Conservation (phyloP, 2,797 vertebrate genomes). For the Propithecus perrieri region DNA sequence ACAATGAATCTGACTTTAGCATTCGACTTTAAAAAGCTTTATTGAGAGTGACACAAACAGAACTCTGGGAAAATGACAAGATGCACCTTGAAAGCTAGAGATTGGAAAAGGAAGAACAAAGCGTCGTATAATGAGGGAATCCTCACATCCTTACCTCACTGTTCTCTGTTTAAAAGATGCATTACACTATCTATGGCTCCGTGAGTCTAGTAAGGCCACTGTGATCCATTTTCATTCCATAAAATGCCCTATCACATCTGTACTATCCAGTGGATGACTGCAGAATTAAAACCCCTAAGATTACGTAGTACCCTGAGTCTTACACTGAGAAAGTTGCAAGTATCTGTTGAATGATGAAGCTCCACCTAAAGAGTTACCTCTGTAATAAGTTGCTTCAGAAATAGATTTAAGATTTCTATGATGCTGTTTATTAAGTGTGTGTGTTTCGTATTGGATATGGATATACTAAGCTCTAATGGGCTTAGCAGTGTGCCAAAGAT, state of each 20-base stretch:
- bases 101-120: not conserved
- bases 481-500: not conserved
- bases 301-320: not conserved
- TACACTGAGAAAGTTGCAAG: not conserved
- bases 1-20: not conserved
- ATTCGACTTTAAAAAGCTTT: not conserved
- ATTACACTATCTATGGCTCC: not conserved
- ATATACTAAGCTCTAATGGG: not conserved
- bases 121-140: not conserved
- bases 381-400: not conserved
- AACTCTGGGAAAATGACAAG: not conserved
- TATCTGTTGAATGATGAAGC: not conserved
- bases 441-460: not conserved
- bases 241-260: not conserved
- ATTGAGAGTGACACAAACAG: not conserved
- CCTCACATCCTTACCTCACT: not conserved
- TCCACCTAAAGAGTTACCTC: not conserved
- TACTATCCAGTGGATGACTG: not conserved
- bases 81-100: not conserved
- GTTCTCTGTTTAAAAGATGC: not conserved
- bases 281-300: not conserved
- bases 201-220: not conserved
- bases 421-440: not conserved
- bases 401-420: not conserved
- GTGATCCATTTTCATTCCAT: not conserved